A percentile compares a stretch with the other conserved stretches of the same genome.
Evolutionary conservation across 2,888 invertebrate genomes (phyloP).

Genomic region (Choristoneura rosaceana): DNA sequence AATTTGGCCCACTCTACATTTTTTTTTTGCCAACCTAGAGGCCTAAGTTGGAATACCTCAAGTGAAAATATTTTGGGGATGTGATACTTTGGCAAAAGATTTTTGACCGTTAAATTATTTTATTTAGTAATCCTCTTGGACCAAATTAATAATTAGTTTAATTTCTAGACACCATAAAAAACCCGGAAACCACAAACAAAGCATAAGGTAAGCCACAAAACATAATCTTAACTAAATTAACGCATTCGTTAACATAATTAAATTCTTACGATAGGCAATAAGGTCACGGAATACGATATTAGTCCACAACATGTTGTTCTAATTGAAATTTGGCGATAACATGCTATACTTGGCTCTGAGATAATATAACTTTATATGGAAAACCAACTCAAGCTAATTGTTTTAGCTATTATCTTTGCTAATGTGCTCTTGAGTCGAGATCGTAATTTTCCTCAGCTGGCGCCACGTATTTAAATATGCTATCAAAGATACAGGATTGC

Average conservation of each 20-base stretch:
- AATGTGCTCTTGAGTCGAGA: conserved; percentile 15
- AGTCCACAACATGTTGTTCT: conserved; percentile 8
- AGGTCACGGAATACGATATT: conserved; percentile 27
- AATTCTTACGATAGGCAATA: conserved; percentile 33
- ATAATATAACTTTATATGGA: conserved; percentile 16
- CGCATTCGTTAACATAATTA: conserved; percentile 34
- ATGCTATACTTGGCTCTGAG: background rate
- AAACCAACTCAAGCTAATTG: conserved; percentile 12
- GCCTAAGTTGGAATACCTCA: too few relatives aligned
- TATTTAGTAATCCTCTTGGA: too few relatives aligned
- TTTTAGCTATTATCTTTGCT: conserved; percentile 22
- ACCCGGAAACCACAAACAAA: background rate
- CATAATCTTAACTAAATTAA: conserved; percentile 15
- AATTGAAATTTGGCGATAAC: conserved; percentile 22
- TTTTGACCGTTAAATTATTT: too few relatives aligned
- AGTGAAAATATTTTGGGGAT: too few relatives aligned
- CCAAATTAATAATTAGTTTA: background rate
- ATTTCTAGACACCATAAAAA: background rate
- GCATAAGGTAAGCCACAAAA: background rate
- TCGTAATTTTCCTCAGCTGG: conserved; percentile 37
- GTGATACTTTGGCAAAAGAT: too few relatives aligned
- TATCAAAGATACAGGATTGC: conserved; percentile 29
- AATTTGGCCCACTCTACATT: too few relatives aligned
- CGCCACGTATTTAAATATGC: conserved; percentile 37
- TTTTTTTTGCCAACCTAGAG: too few relatives aligned